A percentile compares a stretch with the other conserved stretches of the same genome.
phyloP scores from a whole-genome alignment of 2,888 invertebrate genomes.

The Tiphia femorata region DNA sequence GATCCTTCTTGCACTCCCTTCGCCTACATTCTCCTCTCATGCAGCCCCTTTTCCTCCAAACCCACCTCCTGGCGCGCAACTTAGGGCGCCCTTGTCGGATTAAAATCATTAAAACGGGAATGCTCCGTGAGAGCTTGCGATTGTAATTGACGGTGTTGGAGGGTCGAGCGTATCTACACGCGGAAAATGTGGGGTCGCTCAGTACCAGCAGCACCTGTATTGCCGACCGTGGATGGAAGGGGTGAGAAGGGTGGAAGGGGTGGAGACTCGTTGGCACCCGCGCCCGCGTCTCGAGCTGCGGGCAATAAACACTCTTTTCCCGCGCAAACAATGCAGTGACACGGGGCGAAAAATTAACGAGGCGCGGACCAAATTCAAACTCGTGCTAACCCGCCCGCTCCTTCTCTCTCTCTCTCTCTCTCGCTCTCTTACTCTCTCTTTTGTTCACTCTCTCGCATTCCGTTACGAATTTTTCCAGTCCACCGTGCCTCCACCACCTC shows the following conservation, averaged over 20 bases:
- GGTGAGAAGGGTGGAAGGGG: neutral
- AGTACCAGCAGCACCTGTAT: no score
- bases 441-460: neutral
- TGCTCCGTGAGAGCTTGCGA: constrained; percentile 27
- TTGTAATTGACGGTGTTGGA: constrained; percentile 4
- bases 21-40: neutral
- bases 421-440: neutral
- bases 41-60: neutral
- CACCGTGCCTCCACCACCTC: neutral
- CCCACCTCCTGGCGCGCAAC: constrained; percentile 6
- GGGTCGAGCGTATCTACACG: constrained; percentile 8
- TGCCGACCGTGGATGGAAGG: constrained; percentile 14
- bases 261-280: constrained; percentile 2
- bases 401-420: constrained; percentile 3
- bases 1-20: neutral
- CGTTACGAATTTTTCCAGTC: neutral
- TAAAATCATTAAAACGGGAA: constrained; percentile 52
- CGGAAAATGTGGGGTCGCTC: no score
- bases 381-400: constrained; percentile 21
- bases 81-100: constrained; percentile 46
- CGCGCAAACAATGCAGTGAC: constrained; percentile 52
- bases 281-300: constrained; percentile 43
- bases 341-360: constrained; percentile 58
- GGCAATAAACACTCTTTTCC: constrained; percentile 47
- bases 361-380: constrained; percentile 46